Percentiles rank a stretch among this genome's conserved stretches.
Conservation (phyloP, 2,888 invertebrate species). For the Alcis repandata region DNA sequence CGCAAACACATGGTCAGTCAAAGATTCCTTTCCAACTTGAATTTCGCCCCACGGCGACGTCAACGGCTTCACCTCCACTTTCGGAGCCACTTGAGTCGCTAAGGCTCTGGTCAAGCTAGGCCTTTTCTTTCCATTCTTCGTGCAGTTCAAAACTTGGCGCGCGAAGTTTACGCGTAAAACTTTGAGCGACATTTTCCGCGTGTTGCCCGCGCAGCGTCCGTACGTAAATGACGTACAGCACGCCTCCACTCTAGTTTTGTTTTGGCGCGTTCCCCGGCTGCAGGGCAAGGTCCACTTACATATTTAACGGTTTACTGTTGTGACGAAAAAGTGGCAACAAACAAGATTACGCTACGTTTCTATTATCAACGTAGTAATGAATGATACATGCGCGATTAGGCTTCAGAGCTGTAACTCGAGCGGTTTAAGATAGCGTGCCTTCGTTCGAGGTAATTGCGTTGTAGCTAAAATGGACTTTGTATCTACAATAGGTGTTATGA, state of each 20-base stretch:
- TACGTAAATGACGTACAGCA: conserved; percentile 65
- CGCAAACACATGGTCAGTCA: conserved; percentile 88
- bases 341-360: conserved; percentile 52
- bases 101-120: conserved; percentile 57
- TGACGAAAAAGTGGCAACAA: conserved; percentile 57
- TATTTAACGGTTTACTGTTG: conserved; percentile 59
- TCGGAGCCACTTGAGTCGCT: conserved; percentile 70
- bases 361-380: conserved; percentile 55
- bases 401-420: conserved; percentile 12
- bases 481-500: neutral
- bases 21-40: conserved; percentile 83
- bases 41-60: conserved; percentile 82
- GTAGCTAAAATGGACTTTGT: neutral
- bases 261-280: conserved; percentile 71
- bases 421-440: conserved; percentile 15
- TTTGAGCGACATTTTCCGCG: conserved; percentile 78
- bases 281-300: conserved; percentile 77
- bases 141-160: conserved; percentile 70
- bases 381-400: conserved; percentile 45
- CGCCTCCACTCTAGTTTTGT: conserved; percentile 51
- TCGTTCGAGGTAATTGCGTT: neutral
- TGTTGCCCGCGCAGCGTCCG: conserved; percentile 66
- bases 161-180: conserved; percentile 78
- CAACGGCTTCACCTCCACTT: conserved; percentile 67
- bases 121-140: conserved; percentile 63